Conservation (phyloP, 2,113 vertebrate species). For the Riparia riparia region DNA sequence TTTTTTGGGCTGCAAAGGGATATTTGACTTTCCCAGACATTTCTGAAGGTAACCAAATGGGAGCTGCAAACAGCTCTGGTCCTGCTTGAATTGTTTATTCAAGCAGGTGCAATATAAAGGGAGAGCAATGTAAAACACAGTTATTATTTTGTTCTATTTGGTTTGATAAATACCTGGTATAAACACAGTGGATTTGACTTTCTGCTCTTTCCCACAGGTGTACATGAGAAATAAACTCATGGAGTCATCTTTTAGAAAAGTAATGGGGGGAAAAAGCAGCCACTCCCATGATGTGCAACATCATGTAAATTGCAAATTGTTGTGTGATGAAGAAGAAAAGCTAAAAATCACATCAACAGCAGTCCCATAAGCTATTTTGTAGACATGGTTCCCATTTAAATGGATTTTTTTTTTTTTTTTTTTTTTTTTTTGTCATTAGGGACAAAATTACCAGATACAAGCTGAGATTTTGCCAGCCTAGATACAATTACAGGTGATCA, state of each 20-base stretch:
- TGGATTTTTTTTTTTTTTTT: background rate
- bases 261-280: background rate
- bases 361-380: background rate
- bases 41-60: background rate
- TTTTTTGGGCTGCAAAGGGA: background rate
- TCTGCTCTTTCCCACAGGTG: background rate
- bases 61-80: background rate
- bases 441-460: background rate
- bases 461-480: background rate
- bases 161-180: background rate
- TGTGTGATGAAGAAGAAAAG: background rate
- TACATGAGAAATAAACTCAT: background rate
- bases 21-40: background rate
- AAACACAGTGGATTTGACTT: background rate
- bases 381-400: background rate
- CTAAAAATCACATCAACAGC: background rate
- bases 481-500: background rate
- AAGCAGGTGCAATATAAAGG: background rate
- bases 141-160: background rate
- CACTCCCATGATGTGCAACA: background rate
- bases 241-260: background rate
- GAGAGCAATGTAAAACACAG: background rate
- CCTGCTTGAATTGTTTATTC: background rate
- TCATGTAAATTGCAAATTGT: background rate
- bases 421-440: background rate